Evolutionary conservation across 2,113 vertebrate genomes (phyloP).

Genomic region (Hyla sarda): DNA sequence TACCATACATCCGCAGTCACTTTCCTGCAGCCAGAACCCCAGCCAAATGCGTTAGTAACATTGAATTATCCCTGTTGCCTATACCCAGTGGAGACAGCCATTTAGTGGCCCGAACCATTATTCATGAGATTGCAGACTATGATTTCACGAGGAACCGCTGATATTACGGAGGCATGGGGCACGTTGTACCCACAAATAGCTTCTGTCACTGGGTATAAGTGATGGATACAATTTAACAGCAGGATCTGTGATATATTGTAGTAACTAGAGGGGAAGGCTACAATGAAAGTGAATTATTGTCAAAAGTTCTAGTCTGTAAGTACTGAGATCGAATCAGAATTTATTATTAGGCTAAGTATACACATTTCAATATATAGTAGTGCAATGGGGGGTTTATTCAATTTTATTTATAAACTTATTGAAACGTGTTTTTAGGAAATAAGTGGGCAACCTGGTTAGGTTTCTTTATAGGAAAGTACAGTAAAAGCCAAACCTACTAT

Average conservation of each 20-base stretch:
- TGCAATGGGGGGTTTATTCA: background rate
- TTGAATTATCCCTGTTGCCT: slow-evolving; percentile 27
- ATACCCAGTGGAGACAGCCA: slow-evolving; percentile 9
- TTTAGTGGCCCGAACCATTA: slow-evolving; percentile 11
- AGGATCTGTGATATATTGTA: background rate
- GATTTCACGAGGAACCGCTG: slow-evolving; percentile 14
- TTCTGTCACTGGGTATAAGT: background rate
- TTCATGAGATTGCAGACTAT: slow-evolving; percentile 5
- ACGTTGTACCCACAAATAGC: background rate
- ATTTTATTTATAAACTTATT: background rate
- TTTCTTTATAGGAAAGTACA: background rate
- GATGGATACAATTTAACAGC: slow-evolving; percentile 15
- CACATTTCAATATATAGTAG: background rate
- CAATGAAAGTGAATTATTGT: slow-evolving; percentile 9
- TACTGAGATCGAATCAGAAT: background rate
- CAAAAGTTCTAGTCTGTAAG: background rate
- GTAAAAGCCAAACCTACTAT: background rate
- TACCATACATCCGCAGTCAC: background rate
- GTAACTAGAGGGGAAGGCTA: background rate
- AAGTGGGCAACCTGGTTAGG: background rate
- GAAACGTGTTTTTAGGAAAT: background rate
- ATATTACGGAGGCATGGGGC: slow-evolving; percentile 4
- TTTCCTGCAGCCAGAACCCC: background rate
- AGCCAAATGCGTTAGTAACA: background rate
- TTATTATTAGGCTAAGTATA: background rate